Evolutionary conservation across 2,888 invertebrate genomes (phyloP).

Genomic region (Aleiodes testaceus): DNA sequence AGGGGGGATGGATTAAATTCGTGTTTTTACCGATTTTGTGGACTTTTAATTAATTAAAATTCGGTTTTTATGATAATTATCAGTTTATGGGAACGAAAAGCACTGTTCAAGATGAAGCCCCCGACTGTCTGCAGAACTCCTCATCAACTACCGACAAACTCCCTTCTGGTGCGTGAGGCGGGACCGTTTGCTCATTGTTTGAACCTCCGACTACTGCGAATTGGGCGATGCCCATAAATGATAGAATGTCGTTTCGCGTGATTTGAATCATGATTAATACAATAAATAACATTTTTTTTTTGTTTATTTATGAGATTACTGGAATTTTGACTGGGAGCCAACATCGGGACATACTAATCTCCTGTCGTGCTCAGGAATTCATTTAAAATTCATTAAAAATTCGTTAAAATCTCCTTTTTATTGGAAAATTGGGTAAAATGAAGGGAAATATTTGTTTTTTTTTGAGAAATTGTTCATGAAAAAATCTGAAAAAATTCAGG

Average conservation of each 20-base stretch:
- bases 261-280: constrained; percentile 28
- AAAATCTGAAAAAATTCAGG: too few species aligned
- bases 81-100: not conserved
- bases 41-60: too few species aligned
- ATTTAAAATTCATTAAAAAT: too few species aligned
- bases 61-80: not conserved
- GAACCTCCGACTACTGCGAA: constrained; percentile 54
- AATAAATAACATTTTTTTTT: not conserved
- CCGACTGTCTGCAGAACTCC: constrained; percentile 21
- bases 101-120: not conserved
- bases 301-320: not conserved
- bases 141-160: constrained; percentile 21
- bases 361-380: too few species aligned
- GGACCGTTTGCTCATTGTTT: constrained; percentile 60
- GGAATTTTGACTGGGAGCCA: too few species aligned
- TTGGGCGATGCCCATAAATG: constrained; percentile 67
- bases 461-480: too few species aligned
- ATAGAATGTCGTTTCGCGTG: constrained; percentile 39
- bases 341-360: too few species aligned
- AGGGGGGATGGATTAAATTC: too few species aligned
- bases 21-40: too few species aligned
- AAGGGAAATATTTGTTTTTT: too few species aligned
- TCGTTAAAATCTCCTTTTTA: too few species aligned
- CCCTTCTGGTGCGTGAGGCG: constrained; percentile 41
- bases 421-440: too few species aligned